A percentile compares a stretch with the other conserved stretches of the same genome.
Conservation (phyloP, 2,113 vertebrate species). For the Crotalus viridis region DNA sequence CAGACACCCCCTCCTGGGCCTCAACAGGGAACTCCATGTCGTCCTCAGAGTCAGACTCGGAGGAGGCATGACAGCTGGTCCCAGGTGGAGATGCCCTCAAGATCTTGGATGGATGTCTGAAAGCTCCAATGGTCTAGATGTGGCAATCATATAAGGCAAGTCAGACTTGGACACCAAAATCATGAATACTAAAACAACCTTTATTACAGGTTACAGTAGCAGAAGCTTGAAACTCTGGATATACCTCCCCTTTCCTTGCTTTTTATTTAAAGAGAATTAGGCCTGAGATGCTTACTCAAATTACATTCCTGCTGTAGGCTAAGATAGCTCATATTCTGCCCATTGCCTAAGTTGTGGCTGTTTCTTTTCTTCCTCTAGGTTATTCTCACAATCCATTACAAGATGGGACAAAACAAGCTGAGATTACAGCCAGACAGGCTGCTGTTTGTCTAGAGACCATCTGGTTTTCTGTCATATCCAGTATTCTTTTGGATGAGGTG, state of each 20-base stretch:
- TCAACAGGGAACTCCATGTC: no score
- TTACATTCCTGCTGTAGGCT: not conserved
- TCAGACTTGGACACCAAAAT: not conserved
- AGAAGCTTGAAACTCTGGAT: not conserved
- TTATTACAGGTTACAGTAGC: not conserved
- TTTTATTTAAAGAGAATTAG: not conserved
- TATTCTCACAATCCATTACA: not conserved
- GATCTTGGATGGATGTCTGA: not conserved
- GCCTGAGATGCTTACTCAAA: not conserved
- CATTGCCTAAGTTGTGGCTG: not conserved
- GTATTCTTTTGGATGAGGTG: not conserved
- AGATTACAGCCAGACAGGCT: not conserved
- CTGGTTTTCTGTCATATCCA: not conserved
- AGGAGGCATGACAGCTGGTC: not conserved
- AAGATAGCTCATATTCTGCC: not conserved
- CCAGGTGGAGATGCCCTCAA: not conserved
- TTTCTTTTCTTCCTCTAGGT: not conserved
- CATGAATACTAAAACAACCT: not conserved
- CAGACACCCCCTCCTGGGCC: no score
- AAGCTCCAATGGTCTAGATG: not conserved
- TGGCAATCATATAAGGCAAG: not conserved
- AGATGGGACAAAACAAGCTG: not conserved
- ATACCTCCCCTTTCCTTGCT: not conserved
- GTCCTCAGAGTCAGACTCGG: no score
- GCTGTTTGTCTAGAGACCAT: not conserved